phyloP scores from a whole-genome alignment of 2,888 invertebrate genomes.

The Metallyticus violacea region DNA sequence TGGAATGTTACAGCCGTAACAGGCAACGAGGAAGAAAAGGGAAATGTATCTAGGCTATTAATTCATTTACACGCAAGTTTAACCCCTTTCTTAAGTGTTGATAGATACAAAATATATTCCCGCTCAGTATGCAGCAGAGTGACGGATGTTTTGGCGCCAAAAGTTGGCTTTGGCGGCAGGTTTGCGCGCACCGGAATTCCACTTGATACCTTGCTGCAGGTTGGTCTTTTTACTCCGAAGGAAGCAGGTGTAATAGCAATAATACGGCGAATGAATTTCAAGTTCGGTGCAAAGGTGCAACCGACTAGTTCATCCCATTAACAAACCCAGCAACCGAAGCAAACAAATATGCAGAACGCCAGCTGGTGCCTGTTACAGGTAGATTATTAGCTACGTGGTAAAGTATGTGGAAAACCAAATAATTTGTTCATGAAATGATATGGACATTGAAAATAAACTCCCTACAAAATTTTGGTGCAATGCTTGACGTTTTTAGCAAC shows the following conservation, averaged over 20 bases:
- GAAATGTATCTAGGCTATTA: too few species aligned
- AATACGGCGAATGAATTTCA: neutral
- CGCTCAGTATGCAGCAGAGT: neutral
- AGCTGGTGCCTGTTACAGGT: too few species aligned
- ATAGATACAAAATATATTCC: too few species aligned
- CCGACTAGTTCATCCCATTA: slow-evolving; percentile 12
- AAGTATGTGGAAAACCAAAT: neutral
- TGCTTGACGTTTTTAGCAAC: too few species aligned
- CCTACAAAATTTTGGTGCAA: too few species aligned
- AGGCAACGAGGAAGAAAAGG: too few species aligned
- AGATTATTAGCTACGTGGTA: neutral
- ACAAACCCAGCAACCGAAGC: slow-evolving; percentile 20
- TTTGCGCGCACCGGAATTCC: slow-evolving; percentile 25
- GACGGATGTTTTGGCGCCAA: neutral
- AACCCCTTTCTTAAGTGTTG: too few species aligned
- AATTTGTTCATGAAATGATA: too few species aligned
- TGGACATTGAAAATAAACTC: too few species aligned
- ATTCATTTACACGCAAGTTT: too few species aligned
- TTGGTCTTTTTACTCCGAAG: neutral
- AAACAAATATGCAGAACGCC: neutral
- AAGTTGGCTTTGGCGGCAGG: neutral
- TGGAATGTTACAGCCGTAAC: too few species aligned
- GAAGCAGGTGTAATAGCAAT: slow-evolving; percentile 24
- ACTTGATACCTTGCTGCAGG: slow-evolving; percentile 17
- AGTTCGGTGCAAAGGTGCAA: neutral